phyloP scores from a whole-genome alignment of 1,140 invertebrate genomes.

The Trichomalopsis sarcophagae region DNA sequence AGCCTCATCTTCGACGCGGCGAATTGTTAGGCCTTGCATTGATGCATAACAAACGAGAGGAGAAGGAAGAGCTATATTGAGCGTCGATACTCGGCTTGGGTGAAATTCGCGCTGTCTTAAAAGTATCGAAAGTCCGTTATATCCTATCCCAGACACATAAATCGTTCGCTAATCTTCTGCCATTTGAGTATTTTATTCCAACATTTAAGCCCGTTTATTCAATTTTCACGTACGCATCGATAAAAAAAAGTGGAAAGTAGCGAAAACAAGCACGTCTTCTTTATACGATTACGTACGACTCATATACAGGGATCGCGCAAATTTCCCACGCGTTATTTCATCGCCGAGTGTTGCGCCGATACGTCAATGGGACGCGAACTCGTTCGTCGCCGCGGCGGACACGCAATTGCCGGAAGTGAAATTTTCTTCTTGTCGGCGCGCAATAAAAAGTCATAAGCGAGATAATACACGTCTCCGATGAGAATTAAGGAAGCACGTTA shows the following conservation, averaged over 20 bases:
- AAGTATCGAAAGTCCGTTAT: too few species aligned
- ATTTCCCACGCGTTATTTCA: conserved; percentile 29
- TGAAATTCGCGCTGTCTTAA: too few species aligned
- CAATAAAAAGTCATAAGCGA: conserved; percentile 15
- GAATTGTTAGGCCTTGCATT: not conserved
- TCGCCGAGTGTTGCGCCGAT: conserved; percentile 9
- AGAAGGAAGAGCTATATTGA: not conserved
- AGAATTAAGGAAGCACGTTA: conserved; percentile 30
- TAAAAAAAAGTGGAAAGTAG: not conserved
- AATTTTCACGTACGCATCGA: too few species aligned
- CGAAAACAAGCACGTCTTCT: not conserved
- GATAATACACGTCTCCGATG: not conserved
- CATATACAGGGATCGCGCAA: not conserved
- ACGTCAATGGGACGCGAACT: conserved; percentile 27
- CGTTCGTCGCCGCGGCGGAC: not conserved
- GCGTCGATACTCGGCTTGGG: not conserved
- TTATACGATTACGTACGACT: not conserved
- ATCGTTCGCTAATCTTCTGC: too few species aligned
- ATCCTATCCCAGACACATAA: too few species aligned
- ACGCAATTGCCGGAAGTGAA: conserved; percentile 50
- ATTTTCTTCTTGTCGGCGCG: conserved; percentile 40
- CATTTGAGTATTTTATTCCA: too few species aligned
- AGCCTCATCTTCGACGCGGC: conserved; percentile 28
- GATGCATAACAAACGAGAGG: not conserved
- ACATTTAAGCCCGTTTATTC: too few species aligned